phyloP scores from a whole-genome alignment of 2,797 vertebrate genomes.

The Dendrocincla fuliginosa region DNA sequence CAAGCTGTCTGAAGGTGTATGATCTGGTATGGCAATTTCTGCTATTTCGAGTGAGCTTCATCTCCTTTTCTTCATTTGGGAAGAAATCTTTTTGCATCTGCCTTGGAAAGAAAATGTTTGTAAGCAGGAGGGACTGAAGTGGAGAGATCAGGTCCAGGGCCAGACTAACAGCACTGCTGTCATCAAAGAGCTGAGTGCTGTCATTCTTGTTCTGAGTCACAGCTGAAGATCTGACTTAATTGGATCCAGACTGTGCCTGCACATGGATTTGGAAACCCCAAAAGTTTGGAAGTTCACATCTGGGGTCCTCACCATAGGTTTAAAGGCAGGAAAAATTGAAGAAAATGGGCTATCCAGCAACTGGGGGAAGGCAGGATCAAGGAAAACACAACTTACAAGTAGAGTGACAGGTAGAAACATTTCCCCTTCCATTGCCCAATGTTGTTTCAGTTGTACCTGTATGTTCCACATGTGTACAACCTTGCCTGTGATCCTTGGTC shows the following conservation, averaged over 20 bases:
- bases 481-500: rapidly evolving
- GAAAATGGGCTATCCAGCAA: neutral
- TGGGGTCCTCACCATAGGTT: neutral
- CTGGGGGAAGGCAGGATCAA: rapidly evolving
- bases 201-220: neutral
- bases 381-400: rapidly evolving
- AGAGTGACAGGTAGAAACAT: neutral
- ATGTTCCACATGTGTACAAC: neutral
- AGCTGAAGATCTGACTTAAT: neutral
- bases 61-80: neutral
- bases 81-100: neutral
- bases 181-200: neutral
- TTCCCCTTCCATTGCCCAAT: neutral
- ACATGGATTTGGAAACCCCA: neutral
- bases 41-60: neutral
- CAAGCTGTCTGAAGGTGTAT: neutral
- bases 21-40: neutral
- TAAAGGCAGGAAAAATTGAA: neutral
- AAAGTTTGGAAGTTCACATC: neutral
- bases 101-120: neutral
- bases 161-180: neutral
- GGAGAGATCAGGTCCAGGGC: neutral
- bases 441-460: neutral
- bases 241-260: neutral
- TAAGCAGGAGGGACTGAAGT: neutral